A percentile compares a stretch with the other conserved stretches of the same genome.
Conservation (phyloP, 2,113 vertebrate species). For the Eira barbara region DNA sequence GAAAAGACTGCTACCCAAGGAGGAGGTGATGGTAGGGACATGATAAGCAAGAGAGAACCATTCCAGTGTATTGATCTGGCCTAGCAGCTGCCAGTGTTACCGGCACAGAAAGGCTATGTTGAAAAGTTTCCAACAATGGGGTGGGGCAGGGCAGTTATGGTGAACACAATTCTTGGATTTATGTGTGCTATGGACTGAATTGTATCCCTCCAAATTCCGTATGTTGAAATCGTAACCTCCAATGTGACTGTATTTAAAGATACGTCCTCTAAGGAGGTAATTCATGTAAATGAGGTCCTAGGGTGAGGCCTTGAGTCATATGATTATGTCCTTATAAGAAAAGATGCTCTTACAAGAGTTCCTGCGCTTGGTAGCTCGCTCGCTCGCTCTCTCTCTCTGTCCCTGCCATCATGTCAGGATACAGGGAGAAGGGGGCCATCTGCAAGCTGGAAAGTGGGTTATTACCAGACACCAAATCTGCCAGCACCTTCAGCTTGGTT, state of each 20-base stretch:
- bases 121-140: background rate
- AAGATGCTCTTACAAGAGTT: background rate
- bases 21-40: background rate
- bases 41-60: background rate
- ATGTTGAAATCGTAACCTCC: background rate
- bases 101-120: background rate
- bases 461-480: background rate
- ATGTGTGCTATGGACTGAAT: background rate
- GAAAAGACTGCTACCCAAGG: background rate
- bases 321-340: background rate
- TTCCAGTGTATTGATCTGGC: background rate
- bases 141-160: background rate
- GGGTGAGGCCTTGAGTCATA: background rate
- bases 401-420: background rate
- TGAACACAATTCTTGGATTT: background rate
- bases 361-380: too few relatives aligned
- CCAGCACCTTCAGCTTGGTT: background rate
- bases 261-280: background rate
- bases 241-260: background rate
- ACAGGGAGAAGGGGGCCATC: background rate
- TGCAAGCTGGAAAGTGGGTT: background rate
- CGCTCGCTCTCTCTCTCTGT: background rate
- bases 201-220: background rate
- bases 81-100: too few relatives aligned
- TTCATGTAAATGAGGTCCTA: background rate